Evolutionary conservation across 2,888 invertebrate species (phyloP).

Genomic region (Watsonalla cultraria): DNA sequence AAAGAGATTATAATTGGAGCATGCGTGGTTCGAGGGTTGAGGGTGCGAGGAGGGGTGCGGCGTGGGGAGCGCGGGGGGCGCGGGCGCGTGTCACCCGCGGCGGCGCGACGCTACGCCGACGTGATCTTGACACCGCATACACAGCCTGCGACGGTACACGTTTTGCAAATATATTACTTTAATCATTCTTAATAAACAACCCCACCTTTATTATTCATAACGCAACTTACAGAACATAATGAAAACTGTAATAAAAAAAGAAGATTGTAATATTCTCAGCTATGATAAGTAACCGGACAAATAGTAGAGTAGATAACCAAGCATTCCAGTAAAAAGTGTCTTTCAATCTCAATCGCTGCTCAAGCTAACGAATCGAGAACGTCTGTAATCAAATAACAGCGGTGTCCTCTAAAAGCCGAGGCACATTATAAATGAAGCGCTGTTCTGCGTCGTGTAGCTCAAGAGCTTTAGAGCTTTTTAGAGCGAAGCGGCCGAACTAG

Average conservation of each 20-base stretch:
- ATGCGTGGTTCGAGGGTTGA: slow-evolving; percentile 74
- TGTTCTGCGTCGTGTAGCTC: not conserved
- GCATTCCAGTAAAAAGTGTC: not conserved
- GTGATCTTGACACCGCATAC: slow-evolving; percentile 76
- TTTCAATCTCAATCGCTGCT: not conserved
- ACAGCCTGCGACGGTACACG: slow-evolving; percentile 56
- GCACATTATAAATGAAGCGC: not conserved
- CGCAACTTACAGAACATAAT: not conserved
- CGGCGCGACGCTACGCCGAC: slow-evolving; percentile 47
- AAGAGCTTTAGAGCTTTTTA: slow-evolving; percentile 18
- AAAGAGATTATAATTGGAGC: slow-evolving; percentile 78
- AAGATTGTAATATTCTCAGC: no score
- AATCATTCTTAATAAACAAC: slow-evolving; percentile 26
- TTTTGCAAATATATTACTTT: slow-evolving; percentile 39
- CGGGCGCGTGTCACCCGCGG: slow-evolving; percentile 61
- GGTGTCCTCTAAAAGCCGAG: not conserved
- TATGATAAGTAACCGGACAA: no score
- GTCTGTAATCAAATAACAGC: not conserved
- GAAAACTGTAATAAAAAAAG: not conserved
- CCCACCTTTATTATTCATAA: not conserved
- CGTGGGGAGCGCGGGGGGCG: slow-evolving; percentile 21
- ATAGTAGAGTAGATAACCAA: not conserved
- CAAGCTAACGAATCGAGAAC: not conserved
- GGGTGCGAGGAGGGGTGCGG: slow-evolving; percentile 41
- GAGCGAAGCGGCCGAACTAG: slow-evolving; percentile 18